Conservation (phyloP, 2,888 invertebrate species). For the Ornithoptera alexandrae region DNA sequence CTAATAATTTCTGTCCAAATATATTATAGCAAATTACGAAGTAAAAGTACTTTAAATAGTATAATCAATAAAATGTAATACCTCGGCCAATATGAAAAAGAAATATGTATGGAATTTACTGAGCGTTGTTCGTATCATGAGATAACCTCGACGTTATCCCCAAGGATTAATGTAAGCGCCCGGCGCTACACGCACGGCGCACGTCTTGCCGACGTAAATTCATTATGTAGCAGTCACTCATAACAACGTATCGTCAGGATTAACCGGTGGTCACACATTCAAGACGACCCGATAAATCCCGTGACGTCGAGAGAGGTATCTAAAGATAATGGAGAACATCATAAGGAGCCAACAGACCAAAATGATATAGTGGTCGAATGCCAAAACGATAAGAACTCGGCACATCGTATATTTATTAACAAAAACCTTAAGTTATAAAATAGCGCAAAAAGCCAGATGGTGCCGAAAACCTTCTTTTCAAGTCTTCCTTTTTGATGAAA, state of each 20-base stretch:
- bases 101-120: slow-evolving; percentile 13
- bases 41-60: no score
- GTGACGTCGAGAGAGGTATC: slow-evolving; percentile 44
- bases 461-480: no score
- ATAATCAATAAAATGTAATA: background rate
- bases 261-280: slow-evolving; percentile 39
- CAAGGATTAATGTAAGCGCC: slow-evolving; percentile 22
- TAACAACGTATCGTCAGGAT: slow-evolving; percentile 44
- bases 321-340: slow-evolving; percentile 44
- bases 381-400: background rate
- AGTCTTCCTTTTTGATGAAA: no score
- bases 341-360: slow-evolving; percentile 33
- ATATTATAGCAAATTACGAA: no score
- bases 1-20: no score
- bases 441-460: no score
- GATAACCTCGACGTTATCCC: slow-evolving; percentile 4
- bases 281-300: slow-evolving; percentile 44
- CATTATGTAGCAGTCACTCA: slow-evolving; percentile 39
- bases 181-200: slow-evolving; percentile 27
- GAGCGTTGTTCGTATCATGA: slow-evolving; percentile 10
- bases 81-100: background rate
- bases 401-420: background rate
- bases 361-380: slow-evolving; percentile 28
- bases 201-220: slow-evolving; percentile 33
- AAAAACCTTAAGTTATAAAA: no score